Conservation (phyloP, 2,888 invertebrate genomes). For the Luffia ferchaultella region DNA sequence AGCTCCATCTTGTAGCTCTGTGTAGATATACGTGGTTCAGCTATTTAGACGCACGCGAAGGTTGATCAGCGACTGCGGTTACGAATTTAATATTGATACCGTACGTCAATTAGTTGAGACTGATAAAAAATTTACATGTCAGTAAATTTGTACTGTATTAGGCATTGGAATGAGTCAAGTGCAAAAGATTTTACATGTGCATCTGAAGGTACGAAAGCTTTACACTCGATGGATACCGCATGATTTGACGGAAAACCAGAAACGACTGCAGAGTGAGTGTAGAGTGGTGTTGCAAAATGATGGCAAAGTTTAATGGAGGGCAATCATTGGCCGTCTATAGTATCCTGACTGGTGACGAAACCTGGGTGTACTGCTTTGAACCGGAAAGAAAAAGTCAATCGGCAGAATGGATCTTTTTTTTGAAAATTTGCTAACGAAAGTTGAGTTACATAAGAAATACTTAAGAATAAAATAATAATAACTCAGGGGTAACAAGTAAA, state of each 20-base stretch:
- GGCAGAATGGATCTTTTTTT: not conserved
- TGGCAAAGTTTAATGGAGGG: not conserved
- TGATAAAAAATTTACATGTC: not conserved
- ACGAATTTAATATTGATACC: not conserved
- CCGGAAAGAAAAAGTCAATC: not conserved
- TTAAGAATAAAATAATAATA: too few relatives aligned
- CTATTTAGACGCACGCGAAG: not conserved
- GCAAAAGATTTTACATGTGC: not conserved
- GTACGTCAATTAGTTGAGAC: not conserved
- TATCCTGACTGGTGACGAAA: not conserved
- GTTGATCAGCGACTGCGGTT: not conserved
- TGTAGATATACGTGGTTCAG: not conserved
- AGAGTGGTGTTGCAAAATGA: not conserved
- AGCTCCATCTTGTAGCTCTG: not conserved
- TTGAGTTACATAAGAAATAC: too few relatives aligned
- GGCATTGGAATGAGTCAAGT: not conserved
- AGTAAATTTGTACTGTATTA: not conserved
- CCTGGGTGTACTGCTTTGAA: not conserved
- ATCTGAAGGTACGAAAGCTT: not conserved
- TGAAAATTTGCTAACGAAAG: not conserved
- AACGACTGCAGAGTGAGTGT: not conserved
- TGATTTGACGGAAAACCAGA: not conserved
- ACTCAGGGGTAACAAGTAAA: too few relatives aligned
- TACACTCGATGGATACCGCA: not conserved
- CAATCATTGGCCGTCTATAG: not conserved